Evolutionary conservation across 2,113 vertebrate genomes (phyloP).

Genomic region (Lanius ludovicianus): DNA sequence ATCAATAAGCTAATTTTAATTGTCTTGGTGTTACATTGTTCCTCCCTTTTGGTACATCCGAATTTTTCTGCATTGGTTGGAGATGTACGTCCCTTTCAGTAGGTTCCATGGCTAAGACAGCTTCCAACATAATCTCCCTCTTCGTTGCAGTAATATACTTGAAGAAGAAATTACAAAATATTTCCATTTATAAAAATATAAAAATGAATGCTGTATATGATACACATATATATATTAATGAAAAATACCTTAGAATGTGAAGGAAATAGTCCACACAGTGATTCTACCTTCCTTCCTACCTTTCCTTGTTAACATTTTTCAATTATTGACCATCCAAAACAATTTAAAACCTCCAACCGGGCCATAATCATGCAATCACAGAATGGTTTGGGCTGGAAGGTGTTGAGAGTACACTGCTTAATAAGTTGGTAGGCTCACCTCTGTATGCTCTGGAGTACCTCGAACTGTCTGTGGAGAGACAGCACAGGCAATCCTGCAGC

Average conservation of each 20-base stretch:
- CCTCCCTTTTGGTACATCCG: neutral
- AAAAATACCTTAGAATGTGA: neutral
- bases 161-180: neutral
- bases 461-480: no score
- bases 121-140: neutral
- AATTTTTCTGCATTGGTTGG: neutral
- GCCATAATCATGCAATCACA: neutral
- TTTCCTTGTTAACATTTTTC: neutral
- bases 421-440: no score
- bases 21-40: neutral
- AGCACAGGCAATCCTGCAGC: no score
- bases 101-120: neutral
- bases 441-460: no score
- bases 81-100: neutral
- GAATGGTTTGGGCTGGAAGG: neutral
- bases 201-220: neutral
- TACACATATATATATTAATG: neutral
- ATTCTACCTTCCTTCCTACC: neutral
- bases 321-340: neutral
- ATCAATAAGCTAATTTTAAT: neutral
- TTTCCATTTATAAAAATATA: neutral
- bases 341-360: neutral
- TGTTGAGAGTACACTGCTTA: no score
- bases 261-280: neutral
- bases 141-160: neutral